Evolutionary conservation across 2,113 vertebrate genomes (phyloP).

Genomic region (Mystacornis crossleyi): DNA sequence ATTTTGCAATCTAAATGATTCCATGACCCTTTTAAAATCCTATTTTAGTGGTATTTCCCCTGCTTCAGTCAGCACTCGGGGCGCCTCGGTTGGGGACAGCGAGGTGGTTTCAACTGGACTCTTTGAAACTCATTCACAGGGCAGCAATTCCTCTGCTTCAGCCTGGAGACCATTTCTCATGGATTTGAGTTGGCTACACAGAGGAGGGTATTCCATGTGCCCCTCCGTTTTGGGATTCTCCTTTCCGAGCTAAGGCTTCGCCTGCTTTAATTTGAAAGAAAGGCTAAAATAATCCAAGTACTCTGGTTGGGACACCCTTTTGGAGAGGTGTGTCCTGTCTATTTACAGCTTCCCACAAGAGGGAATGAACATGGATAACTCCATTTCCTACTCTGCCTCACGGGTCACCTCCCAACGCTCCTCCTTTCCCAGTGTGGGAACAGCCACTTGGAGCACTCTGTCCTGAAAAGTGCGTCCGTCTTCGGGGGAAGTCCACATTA

Average conservation of each 20-base stretch:
- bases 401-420: rapidly evolving
- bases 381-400: not conserved
- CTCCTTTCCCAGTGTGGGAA: not conserved
- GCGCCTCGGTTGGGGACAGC: rapidly evolving
- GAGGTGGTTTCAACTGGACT: not conserved
- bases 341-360: not conserved
- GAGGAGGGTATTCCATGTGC: not conserved
- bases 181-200: not conserved
- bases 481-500: not conserved
- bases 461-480: rapidly evolving
- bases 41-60: not conserved
- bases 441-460: not conserved
- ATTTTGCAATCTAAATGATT: not conserved
- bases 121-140: not conserved
- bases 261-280: not conserved
- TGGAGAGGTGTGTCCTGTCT: not conserved
- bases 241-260: not conserved
- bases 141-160: not conserved
- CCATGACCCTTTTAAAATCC: too few relatives aligned
- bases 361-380: rapidly evolving
- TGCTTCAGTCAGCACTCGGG: not conserved
- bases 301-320: not conserved
- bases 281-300: not conserved
- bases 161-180: not conserved
- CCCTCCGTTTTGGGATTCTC: not conserved